These are phyloP conservation scores for Formica selysi DNA, from an alignment of 1,140 invertebrate genomes.

Conservation along the genomic window DNA sequence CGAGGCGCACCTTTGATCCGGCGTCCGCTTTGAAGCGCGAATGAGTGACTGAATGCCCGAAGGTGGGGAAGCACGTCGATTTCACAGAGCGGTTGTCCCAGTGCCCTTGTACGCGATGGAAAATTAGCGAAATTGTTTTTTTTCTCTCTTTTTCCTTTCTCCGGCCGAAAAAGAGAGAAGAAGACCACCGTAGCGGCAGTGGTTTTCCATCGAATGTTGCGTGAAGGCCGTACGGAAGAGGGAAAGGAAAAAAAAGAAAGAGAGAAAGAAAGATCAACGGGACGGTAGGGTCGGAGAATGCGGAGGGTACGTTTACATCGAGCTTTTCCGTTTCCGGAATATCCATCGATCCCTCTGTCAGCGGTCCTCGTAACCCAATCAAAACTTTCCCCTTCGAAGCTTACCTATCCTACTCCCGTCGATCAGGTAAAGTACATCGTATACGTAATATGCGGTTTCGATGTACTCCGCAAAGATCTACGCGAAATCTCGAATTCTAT, in stretches of 20 bases:
- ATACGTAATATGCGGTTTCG: not conserved
- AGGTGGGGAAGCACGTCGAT: conserved; percentile 67
- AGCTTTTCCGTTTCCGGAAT: conserved; percentile 74
- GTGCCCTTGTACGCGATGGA: conserved; percentile 77
- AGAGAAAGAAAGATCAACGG: not conserved
- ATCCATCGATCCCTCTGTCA: conserved; percentile 74
- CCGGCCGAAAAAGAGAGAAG: conserved; percentile 62
- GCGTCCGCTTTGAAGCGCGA: conserved; percentile 66
- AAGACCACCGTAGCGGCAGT: conserved; percentile 37
- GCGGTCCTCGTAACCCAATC: conserved; percentile 75
- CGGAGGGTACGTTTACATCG: conserved; percentile 66
- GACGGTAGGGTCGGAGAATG: conserved; percentile 1
- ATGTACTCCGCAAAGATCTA: conserved; percentile 13
- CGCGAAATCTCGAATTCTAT: conserved; percentile 47
- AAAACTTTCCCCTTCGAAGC: conserved; percentile 72
- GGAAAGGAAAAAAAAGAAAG: not conserved
- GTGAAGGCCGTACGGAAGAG: conserved; percentile 59
- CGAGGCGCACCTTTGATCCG: conserved; percentile 69
- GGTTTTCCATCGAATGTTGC: conserved; percentile 65
- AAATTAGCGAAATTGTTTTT: conserved; percentile 79
- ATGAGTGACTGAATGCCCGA: conserved; percentile 62
- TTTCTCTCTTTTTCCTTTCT: conserved; percentile 62
- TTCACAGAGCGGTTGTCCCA: conserved; percentile 76
- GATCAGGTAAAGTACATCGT: conserved; percentile 29
- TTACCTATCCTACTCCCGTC: conserved; percentile 39